Percentiles rank a stretch among this genome's conserved stretches.
phyloP scores from a whole-genome alignment of 2,797 vertebrate genomes.

The Austrolebias charrua region DNA sequence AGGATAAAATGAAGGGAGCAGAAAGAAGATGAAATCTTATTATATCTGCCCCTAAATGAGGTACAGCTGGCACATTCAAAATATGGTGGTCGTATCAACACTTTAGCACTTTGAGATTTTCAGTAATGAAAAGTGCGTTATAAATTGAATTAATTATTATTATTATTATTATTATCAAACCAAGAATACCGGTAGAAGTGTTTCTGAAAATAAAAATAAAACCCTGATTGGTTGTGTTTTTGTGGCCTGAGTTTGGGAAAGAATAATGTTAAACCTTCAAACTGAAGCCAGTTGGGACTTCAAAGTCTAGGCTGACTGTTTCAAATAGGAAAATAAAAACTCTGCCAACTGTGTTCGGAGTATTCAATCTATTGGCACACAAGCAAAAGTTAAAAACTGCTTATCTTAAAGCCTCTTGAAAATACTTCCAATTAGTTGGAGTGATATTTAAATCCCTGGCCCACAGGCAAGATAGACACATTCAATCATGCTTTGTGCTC shows the following conservation, averaged over 20 bases:
- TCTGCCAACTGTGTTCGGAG: slow-evolving; percentile 41
- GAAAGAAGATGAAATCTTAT: no score
- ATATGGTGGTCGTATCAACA: slow-evolving; percentile 23
- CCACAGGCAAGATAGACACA: slow-evolving; percentile 33
- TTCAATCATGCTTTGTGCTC: slow-evolving; percentile 46
- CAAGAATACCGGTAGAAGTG: slow-evolving; percentile 37
- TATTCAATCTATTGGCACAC: slow-evolving; percentile 37
- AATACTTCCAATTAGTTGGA: slow-evolving; percentile 45
- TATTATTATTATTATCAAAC: no score
- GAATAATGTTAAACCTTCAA: slow-evolving; percentile 33
- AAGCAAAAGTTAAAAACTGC: slow-evolving; percentile 33
- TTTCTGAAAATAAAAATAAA: slow-evolving; percentile 20
- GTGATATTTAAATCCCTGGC: slow-evolving; percentile 50
- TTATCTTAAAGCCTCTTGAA: slow-evolving; percentile 40
- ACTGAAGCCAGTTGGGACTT: slow-evolving; percentile 45
- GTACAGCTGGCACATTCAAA: slow-evolving; percentile 20
- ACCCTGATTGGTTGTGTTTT: slow-evolving; percentile 16
- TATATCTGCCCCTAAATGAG: slow-evolving; percentile 13
- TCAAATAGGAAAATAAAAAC: slow-evolving; percentile 40
- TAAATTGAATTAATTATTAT: no score
- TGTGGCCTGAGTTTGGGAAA: slow-evolving; percentile 36
- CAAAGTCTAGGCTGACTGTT: slow-evolving; percentile 36
- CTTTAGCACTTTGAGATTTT: no score
- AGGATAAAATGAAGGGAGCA: no score
- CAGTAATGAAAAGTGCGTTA: no score